Conservation (phyloP, 2,113 vertebrate genomes). For the Zeus faber region DNA sequence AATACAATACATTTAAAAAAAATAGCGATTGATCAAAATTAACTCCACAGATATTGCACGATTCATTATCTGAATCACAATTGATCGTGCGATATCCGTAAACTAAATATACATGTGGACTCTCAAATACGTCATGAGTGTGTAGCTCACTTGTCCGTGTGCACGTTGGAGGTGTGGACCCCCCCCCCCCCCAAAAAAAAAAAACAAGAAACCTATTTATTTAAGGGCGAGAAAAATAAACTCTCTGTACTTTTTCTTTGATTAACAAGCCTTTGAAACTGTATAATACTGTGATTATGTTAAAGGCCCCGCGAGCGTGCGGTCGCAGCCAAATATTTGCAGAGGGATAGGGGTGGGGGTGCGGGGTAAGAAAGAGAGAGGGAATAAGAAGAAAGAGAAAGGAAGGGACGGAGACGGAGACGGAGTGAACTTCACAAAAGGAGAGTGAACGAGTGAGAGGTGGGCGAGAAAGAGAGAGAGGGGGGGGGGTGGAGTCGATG, state of each 20-base stretch:
- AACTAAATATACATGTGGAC: constrained; percentile 4
- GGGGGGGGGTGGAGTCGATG: not conserved
- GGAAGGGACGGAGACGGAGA: not conserved
- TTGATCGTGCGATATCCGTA: too few species aligned
- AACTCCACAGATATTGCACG: too few species aligned
- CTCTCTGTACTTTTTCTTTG: constrained; percentile 58
- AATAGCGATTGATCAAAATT: too few species aligned
- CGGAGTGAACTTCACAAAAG: too few species aligned
- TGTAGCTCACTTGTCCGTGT: constrained; percentile 35
- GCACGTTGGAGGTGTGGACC: constrained; percentile 20
- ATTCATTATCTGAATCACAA: too few species aligned
- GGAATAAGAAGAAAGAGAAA: not conserved
- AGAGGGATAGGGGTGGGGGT: constrained; percentile 42
- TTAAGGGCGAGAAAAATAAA: constrained; percentile 52
- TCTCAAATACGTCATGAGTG: not conserved
- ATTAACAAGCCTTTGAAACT: constrained; percentile 66
- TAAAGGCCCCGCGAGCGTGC: constrained; percentile 60
- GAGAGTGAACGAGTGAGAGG: constrained; percentile 75
- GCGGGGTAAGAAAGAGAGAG: not conserved
- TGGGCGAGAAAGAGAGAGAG: constrained; percentile 44
- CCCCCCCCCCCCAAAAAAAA: constrained; percentile 6
- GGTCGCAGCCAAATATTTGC: constrained; percentile 62
- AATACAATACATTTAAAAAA: too few species aligned
- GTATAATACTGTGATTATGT: constrained; percentile 72
- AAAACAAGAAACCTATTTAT: constrained; percentile 59